These are phyloP conservation scores for Pelobates fuscus DNA, from an alignment of 2,113 vertebrate genomes.

Conservation along the genomic window DNA sequence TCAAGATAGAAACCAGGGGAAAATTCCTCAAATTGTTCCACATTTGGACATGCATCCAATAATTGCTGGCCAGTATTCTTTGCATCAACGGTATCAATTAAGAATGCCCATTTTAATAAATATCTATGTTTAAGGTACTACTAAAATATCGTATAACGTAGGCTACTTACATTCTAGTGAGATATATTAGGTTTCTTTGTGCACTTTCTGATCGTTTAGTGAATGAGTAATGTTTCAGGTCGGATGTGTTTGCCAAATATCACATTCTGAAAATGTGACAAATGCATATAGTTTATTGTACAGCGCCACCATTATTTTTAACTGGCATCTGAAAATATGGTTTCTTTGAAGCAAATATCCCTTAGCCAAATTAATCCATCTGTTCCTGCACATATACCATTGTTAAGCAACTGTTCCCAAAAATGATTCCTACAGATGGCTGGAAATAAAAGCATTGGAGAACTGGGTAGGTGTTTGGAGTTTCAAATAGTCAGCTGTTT, in stretches of 20 bases:
- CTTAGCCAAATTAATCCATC: constrained; percentile 42
- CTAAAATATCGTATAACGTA: not conserved
- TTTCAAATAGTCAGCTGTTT: not conserved
- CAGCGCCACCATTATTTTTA: constrained; percentile 3
- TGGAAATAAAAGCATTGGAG: constrained; percentile 24
- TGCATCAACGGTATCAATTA: too few species aligned
- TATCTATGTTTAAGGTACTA: not conserved
- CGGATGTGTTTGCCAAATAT: not conserved
- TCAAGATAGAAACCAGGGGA: too few species aligned
- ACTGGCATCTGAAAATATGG: constrained; percentile 12
- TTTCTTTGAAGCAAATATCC: constrained; percentile 37
- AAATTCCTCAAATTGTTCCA: too few species aligned
- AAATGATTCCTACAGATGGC: constrained; percentile 33
- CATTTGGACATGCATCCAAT: too few species aligned
- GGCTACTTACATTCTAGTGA: not conserved
- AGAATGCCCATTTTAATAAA: too few species aligned
- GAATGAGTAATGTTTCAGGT: not conserved
- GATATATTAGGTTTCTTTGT: too few species aligned
- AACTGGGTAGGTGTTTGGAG: constrained; percentile 12
- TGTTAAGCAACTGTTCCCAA: constrained; percentile 40
- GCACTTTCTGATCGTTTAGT: not conserved
- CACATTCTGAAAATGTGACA: not conserved
- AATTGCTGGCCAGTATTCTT: too few species aligned
- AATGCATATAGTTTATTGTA: constrained; percentile 12
- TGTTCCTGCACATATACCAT: constrained; percentile 39